These are phyloP conservation scores for Bungarus multicinctus DNA, from an alignment of 2,113 vertebrate genomes.

Conservation along the genomic window DNA sequence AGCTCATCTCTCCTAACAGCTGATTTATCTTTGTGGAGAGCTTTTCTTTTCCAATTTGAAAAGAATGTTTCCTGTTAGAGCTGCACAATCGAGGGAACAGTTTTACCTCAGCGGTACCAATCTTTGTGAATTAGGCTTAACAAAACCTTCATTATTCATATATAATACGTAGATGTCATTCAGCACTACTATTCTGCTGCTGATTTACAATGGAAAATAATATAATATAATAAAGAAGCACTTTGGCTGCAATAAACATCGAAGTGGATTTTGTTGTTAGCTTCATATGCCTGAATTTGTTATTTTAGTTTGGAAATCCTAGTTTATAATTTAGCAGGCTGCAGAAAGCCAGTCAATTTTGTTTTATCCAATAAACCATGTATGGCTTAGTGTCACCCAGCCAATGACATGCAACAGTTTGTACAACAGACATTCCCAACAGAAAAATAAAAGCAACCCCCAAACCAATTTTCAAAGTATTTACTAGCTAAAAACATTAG, in stretches of 20 bases:
- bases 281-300: not conserved
- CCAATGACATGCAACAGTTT: not conserved
- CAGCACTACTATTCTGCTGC: not conserved
- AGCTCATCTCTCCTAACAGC: not conserved
- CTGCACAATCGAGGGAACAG: not conserved
- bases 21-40: not conserved
- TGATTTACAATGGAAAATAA: not conserved
- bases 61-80: not conserved
- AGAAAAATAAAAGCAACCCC: not conserved
- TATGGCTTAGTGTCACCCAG: not conserved
- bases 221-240: not conserved
- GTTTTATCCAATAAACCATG: not conserved
- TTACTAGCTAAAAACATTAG: not conserved
- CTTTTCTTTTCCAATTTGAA: not conserved
- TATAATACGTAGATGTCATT: not conserved
- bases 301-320: not conserved
- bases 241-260: not conserved
- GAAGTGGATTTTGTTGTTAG: not conserved
- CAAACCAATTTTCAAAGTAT: not conserved
- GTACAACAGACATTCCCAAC: not conserved
- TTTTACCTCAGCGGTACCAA: not conserved
- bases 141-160: not conserved
- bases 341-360: not conserved
- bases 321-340: not conserved
- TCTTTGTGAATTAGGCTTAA: not conserved